Base-by-base conservation (phyloP, 2,797 vertebrate genomes). In the Schizothorax lantsangensis region DNA sequence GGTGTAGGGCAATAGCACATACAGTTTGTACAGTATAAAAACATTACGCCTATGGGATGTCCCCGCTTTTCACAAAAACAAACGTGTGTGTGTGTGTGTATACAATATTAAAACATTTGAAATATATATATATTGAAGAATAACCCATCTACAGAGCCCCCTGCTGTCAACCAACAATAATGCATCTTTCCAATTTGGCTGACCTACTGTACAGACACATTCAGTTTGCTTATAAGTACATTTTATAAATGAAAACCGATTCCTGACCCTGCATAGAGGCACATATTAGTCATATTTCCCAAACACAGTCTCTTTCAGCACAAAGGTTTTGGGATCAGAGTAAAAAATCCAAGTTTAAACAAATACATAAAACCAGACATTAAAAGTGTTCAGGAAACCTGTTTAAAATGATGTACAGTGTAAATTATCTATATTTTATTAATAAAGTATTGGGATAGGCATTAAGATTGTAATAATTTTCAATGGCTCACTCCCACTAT, bases 221-320 rank as follows among this genome's bases (percentile, higher is more conserved):
- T 88, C 79, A 84, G 38, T 83, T 85, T 62, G 52, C 66, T 78
- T 14, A 15, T 79, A 43, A 86, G 84, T 91, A 87, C 79, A 17
- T 91, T 89, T 88, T 83, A 91, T 84, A 84, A 91, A 91, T 81
- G 74, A 86, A 86, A 85, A 84, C 81, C 57, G 77, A 83, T 79
- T 21, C 3, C 43, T 62, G 73, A 87, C 72, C 59, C 57, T 36
- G 49, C 54, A 66, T 78, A 89, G 84, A 90, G 88, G 87, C 69
- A 87, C 87, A 86, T 86, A 85, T 45, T 64, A 33, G 77, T 83
- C 38, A 80, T 57, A 21, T 86, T 81, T 82, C 73, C 78, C 85
- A 86, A 84, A 80, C 78, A 57, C 19, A 71, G 66, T 86, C 78
- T 59, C 52, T 64, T 75, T 80, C 49, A 59, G 68, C 45, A 59